Percentiles rank a stretch among this genome's conserved stretches.
phyloP scores from a whole-genome alignment of 1,140 invertebrate species.

The Drosophila saltans region DNA sequence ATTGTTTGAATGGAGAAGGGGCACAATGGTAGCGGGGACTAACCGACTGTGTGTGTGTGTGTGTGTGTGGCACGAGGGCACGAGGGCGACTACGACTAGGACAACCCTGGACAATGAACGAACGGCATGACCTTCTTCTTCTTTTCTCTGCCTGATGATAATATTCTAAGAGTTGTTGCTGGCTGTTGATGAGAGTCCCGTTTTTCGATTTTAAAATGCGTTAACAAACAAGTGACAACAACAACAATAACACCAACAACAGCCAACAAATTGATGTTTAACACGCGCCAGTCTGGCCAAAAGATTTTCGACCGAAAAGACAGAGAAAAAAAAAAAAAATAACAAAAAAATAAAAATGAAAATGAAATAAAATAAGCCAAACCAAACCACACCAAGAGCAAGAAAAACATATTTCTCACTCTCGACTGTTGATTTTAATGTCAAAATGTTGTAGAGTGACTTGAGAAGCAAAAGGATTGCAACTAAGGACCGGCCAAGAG shows the following conservation, averaged over 20 bases:
- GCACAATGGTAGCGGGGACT: not conserved
- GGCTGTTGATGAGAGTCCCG: conserved; percentile 47
- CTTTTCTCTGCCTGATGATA: not conserved
- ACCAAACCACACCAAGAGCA: not conserved
- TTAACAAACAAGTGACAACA: conserved; percentile 66
- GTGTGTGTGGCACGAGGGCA: conserved; percentile 19
- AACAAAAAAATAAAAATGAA: not conserved
- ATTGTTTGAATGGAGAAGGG: not conserved
- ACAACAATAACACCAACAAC: conserved; percentile 25
- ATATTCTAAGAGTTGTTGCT: conserved; percentile 13
- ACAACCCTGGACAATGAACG: conserved; percentile 63
- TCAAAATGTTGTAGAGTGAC: not conserved
- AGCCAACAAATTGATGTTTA: conserved; percentile 62
- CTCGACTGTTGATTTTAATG: conserved; percentile 4
- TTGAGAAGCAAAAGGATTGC: conserved; percentile 1
- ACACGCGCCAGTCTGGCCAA: conserved; percentile 70
- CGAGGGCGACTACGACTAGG: conserved; percentile 24
- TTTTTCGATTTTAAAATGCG: conserved; percentile 64
- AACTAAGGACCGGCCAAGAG: not conserved
- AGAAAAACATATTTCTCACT: not conserved
- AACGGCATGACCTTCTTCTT: conserved; percentile 52
- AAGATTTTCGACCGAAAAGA: conserved; percentile 16
- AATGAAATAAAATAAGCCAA: too few relatives aligned
- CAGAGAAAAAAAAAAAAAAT: not conserved
- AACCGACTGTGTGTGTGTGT: not conserved